These are phyloP conservation scores for Umimayanthus chanpuru DNA, from an alignment of 92 coral and sea anemone species.

Conservation along the genomic window DNA sequence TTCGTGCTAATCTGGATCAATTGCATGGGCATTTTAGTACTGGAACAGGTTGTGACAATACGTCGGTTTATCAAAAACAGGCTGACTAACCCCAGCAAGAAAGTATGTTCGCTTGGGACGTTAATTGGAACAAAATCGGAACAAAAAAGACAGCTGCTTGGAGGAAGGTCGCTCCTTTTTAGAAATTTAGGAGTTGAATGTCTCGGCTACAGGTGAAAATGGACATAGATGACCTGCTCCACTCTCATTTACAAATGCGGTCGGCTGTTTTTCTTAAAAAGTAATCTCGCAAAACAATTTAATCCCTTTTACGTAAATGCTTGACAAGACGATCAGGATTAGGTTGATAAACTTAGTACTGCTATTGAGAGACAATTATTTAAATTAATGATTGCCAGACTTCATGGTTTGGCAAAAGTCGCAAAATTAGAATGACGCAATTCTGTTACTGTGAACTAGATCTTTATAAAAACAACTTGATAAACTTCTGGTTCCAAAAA, in stretches of 20 bases:
- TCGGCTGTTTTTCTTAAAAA: not conserved
- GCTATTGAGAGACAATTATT: not conserved
- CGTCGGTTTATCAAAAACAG: no score
- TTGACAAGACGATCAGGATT: not conserved
- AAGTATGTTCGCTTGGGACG: no score
- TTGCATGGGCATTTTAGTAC: no score
- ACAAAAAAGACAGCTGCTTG: not conserved
- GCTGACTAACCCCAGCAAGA: no score
- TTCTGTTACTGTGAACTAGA: not conserved
- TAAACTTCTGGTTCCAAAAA: not conserved
- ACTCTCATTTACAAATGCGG: not conserved
- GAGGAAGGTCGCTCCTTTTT: not conserved
- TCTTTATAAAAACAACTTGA: not conserved
- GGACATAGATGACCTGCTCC: not conserved
- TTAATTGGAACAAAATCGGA: not conserved
- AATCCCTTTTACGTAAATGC: not conserved
- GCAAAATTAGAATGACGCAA: not conserved
- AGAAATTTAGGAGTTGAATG: not conserved
- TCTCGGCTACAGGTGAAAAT: not conserved
- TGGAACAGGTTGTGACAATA: no score
- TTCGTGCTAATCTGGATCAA: no score
- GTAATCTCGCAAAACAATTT: not conserved
- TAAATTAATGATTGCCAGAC: not conserved
- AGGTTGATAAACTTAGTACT: not conserved
- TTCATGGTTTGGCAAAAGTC: not conserved